Evolutionary conservation across 2,797 vertebrate species (phyloP).

Genomic region (Premnoplex brunnescens): DNA sequence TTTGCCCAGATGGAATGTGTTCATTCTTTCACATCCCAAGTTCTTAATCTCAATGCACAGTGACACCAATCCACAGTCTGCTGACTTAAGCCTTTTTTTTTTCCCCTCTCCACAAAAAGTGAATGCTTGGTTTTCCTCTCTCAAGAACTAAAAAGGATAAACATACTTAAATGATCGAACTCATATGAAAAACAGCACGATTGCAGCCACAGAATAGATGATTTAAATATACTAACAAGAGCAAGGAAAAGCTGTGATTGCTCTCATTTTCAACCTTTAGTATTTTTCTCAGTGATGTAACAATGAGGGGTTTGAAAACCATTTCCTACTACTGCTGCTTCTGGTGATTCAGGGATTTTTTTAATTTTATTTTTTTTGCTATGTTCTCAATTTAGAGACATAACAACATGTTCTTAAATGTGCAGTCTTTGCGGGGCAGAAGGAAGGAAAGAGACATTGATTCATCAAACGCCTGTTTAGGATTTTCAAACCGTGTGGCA

Average conservation of each 20-base stretch:
- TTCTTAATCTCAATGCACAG: conserved; percentile 1
- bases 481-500: conserved; percentile 30
- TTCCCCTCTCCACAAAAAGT: not conserved
- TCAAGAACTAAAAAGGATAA: not conserved
- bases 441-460: conserved; percentile 37
- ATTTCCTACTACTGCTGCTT: not conserved
- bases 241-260: not conserved
- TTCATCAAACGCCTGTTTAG: conserved; percentile 31
- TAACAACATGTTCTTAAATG: conserved; percentile 36
- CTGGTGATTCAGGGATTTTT: not conserved
- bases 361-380: not conserved
- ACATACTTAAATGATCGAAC: not conserved
- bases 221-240: not conserved
- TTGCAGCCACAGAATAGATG: not conserved
- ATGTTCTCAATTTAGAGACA: conserved; percentile 22
- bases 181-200: not conserved
- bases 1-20: not conserved
- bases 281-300: not conserved
- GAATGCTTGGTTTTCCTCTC: not conserved
- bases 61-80: conserved; percentile 10
- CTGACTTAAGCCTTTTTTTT: conserved; percentile 7
- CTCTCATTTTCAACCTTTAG: not conserved
- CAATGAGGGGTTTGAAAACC: not conserved
- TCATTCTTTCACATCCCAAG: conserved; percentile 27
- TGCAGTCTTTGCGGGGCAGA: conserved; percentile 11